A percentile compares a stretch with the other conserved stretches of the same genome.
Evolutionary conservation across 2,888 invertebrate genomes (phyloP).

Genomic region (Caenorhabditis sp.): DNA sequence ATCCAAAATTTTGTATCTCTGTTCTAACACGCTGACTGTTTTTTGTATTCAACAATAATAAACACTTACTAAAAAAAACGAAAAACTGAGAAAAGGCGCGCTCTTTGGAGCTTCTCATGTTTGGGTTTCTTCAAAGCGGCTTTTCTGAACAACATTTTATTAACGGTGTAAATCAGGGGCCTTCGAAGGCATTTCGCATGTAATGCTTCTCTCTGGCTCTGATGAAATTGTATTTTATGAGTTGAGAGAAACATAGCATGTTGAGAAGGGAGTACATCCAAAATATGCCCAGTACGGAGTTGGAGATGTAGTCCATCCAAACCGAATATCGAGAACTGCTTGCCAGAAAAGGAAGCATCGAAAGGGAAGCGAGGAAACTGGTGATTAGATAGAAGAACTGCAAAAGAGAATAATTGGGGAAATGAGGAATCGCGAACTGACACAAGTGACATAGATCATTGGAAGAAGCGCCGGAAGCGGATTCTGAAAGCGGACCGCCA

Average conservation of each 20-base stretch:
- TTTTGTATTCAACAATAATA: background rate
- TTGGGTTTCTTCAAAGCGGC: no score
- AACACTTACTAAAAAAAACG: background rate
- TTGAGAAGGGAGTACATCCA: conserved; percentile 48
- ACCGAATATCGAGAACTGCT: background rate
- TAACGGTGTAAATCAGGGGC: background rate
- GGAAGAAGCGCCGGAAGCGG: conserved; percentile 19
- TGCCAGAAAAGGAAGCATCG: conserved; percentile 23
- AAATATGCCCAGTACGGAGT: conserved; percentile 3
- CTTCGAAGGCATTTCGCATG: background rate
- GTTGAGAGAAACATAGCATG: conserved; percentile 10
- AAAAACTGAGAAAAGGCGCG: no score
- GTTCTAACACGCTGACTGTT: background rate
- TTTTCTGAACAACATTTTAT: background rate
- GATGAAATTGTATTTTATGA: conserved; percentile 4
- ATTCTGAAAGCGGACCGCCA: conserved; percentile 6
- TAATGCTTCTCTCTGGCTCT: conserved; percentile 35
- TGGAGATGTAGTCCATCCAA: conserved; percentile 29
- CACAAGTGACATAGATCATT: background rate
- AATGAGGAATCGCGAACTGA: background rate
- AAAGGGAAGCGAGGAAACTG: conserved; percentile 18
- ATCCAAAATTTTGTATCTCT: background rate
- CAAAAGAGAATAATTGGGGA: background rate
- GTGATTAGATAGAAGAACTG: conserved; percentile 22
- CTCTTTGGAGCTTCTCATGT: no score